phyloP scores from a whole-genome alignment of 2,888 invertebrate genomes.

The Heliothis peltigera region DNA sequence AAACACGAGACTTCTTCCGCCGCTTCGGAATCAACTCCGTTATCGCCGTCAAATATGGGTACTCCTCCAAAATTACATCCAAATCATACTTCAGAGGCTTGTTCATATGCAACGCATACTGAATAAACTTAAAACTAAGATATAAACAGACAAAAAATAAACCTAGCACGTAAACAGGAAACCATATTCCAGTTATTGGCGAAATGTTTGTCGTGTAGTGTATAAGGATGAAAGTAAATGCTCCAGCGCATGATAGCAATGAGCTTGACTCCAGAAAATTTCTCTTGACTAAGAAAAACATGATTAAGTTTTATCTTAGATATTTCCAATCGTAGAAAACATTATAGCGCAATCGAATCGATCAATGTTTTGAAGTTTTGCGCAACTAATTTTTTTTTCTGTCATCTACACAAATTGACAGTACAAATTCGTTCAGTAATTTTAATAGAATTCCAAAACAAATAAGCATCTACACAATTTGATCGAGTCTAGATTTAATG shows the following conservation, averaged over 20 bases:
- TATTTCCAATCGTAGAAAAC: slow-evolving; percentile 1
- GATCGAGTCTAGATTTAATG: no score
- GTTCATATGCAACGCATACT: slow-evolving; percentile 87
- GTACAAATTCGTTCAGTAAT: neutral
- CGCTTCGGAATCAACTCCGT: slow-evolving; percentile 68
- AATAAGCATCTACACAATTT: no score
- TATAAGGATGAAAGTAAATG: slow-evolving; percentile 75
- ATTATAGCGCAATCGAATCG: slow-evolving; percentile 29
- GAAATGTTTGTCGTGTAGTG: slow-evolving; percentile 83
- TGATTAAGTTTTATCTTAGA: slow-evolving; percentile 1
- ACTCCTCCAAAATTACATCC: slow-evolving; percentile 70
- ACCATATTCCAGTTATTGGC: slow-evolving; percentile 82
- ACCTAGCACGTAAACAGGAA: slow-evolving; percentile 79
- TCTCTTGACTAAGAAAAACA: slow-evolving; percentile 83
- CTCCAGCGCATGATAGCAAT: slow-evolving; percentile 75
- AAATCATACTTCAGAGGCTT: slow-evolving; percentile 86
- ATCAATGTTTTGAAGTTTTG: slow-evolving; percentile 34
- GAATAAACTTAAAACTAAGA: slow-evolving; percentile 87
- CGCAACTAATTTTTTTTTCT: slow-evolving; percentile 14
- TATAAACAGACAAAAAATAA: slow-evolving; percentile 84
- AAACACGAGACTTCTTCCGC: slow-evolving; percentile 39
- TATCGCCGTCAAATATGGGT: slow-evolving; percentile 73
- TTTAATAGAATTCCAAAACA: neutral
- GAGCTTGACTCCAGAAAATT: slow-evolving; percentile 79
- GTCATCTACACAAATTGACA: slow-evolving; percentile 7